Base-by-base conservation (phyloP, 1,140 invertebrate genomes). In the Parasteatoda tepidariorum region DNA sequence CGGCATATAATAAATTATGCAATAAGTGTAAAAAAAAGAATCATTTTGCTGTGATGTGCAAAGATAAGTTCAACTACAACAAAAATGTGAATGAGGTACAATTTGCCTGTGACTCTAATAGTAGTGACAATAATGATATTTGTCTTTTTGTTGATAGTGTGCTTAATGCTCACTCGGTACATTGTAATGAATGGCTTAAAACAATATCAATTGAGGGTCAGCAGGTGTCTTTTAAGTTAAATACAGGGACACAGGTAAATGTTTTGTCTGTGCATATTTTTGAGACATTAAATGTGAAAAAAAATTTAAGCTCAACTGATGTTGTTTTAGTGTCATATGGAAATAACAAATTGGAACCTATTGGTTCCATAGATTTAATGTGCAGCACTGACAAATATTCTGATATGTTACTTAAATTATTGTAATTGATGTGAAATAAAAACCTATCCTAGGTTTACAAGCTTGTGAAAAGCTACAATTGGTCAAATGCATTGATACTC, bases 231-330 rank as follows among this genome's bases (percentile, higher is more conserved):
- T 78, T 78, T 78, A 78, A 78, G 30, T 38, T 78, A 28, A 59
- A 78, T 66, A 78, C 61, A 34, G 75, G 75, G 22, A 59, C 75
- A n/a, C n/a, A 76, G 28, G 24, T 26, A 6, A 76, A 76, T 41
- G 30, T 76, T 67, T 61, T 76, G 18, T 54, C 73, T 9, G 24
- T 33, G 66, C 18, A 34, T 13, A 26, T 66, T 26, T n/a, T 57
- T 26, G 28, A 76, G 15, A 26, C 11, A 15, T 57, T 57, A n/a
- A 64, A 54, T 34, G 15, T 41, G 11, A 74, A 11, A 22, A 3
- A 34, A 61, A n/a, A 15, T 11, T 38, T 76, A 22, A 61, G 18
- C 22, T 18, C 31, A 62, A 76, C 73, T 57, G 54, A 76, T 62
- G 31, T 34, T 22, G 55, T 34, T 9, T 62, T 76, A 24, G 28